A percentile compares a stretch with the other conserved stretches of the same genome.
phyloP scores from a whole-genome alignment of 2,888 invertebrate genomes.

The Aethes cnicana region DNA sequence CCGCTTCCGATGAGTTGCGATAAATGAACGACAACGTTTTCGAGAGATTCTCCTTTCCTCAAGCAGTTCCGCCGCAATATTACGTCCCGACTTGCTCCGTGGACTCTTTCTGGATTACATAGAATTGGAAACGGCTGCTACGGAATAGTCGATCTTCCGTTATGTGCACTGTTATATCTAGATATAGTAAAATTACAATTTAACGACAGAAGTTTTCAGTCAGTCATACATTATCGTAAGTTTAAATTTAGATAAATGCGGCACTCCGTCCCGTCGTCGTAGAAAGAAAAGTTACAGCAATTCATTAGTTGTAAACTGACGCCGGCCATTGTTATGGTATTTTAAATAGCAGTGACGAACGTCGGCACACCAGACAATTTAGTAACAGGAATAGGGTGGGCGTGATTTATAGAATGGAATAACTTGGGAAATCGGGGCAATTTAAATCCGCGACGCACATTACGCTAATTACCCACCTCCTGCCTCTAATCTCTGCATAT shows the following conservation, averaged over 20 bases:
- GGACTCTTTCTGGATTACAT: conserved; percentile 19
- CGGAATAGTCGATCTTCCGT: conserved; percentile 34
- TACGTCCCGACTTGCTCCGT: conserved; percentile 42
- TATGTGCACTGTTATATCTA: conserved; percentile 31
- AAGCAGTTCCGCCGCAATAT: conserved; percentile 49
- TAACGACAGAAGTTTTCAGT: conserved; percentile 25
- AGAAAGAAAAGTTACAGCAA: conserved; percentile 30
- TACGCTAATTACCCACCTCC: conserved; percentile 62
- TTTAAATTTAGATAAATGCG: conserved; percentile 30
- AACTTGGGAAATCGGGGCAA: conserved; percentile 49
- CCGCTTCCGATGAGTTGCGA: conserved; percentile 60
- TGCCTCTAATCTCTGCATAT: conserved; percentile 66
- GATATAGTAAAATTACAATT: conserved; percentile 30
- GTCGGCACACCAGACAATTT: conserved; percentile 40
- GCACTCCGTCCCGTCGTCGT: conserved; percentile 22
- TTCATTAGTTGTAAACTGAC: conserved; percentile 32
- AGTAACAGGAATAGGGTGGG: conserved; percentile 42
- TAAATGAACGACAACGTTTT: conserved; percentile 70
- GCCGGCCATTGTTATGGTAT: conserved; percentile 32
- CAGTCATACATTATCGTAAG: conserved; percentile 23
- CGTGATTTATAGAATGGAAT: conserved; percentile 49
- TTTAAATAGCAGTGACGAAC: conserved; percentile 33
- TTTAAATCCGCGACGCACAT: conserved; percentile 61
- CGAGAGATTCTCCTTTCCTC: conserved; percentile 54
- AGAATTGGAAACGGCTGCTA: conserved; percentile 55